phyloP scores from a whole-genome alignment of 1,140 invertebrate genomes.

The Drosophila tsacasi region DNA sequence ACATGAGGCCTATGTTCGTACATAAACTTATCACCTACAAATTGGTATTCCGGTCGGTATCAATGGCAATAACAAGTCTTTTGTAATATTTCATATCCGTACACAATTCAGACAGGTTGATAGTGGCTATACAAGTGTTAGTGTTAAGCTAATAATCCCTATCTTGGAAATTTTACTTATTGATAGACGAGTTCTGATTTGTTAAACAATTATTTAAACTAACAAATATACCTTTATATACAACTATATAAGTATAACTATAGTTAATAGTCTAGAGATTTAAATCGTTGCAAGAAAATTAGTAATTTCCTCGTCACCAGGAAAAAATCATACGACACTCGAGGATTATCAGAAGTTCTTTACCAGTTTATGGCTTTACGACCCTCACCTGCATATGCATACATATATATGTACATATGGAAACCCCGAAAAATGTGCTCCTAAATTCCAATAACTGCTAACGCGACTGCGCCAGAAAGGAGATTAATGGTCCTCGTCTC shows the following conservation, averaged over 20 bases:
- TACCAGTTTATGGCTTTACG: neutral
- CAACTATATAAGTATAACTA: too few species aligned
- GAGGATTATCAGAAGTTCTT: neutral
- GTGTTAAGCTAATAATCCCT: neutral
- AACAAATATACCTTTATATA: too few species aligned
- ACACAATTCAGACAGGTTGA: constrained; percentile 16
- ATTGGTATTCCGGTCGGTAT: neutral
- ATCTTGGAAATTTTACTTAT: constrained; percentile 6
- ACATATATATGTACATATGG: neutral
- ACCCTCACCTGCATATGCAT: neutral
- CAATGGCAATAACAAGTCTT: constrained; percentile 5
- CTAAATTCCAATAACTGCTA: constrained; percentile 9
- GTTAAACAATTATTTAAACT: too few species aligned
- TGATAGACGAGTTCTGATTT: constrained; percentile 8
- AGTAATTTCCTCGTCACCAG: neutral
- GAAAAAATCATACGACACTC: constrained; percentile 16
- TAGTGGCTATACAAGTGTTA: constrained; percentile 4
- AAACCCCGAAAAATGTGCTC: constrained; percentile 18
- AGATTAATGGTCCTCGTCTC: constrained; percentile 13
- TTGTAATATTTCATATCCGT: constrained; percentile 6
- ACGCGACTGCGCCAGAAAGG: constrained; percentile 17
- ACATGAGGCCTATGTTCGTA: neutral
- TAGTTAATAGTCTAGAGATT: neutral
- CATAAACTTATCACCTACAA: neutral
- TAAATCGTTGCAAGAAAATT: neutral